Conservation (phyloP, 2,113 vertebrate genomes). For the Neomonachus schauinslandi region DNA sequence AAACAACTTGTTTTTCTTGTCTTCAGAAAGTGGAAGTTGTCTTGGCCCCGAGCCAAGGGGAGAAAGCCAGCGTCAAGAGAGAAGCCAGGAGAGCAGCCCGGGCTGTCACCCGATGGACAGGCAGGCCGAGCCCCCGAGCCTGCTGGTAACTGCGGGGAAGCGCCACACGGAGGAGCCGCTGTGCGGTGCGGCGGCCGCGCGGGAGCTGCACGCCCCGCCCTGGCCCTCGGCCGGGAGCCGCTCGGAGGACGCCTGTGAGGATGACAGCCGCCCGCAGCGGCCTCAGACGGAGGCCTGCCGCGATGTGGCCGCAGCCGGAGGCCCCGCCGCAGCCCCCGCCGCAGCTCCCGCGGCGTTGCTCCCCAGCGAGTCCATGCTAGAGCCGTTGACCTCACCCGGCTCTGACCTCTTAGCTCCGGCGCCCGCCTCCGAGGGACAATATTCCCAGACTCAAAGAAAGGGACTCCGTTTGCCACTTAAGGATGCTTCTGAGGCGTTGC, state of each 20-base stretch:
- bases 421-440: conserved; percentile 67
- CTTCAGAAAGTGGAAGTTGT: conserved; percentile 83
- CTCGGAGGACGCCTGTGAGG: conserved; percentile 70
- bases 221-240: conserved; percentile 74
- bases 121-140: conserved; percentile 54
- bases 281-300: conserved; percentile 75
- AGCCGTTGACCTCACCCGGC: conserved; percentile 73
- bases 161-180: conserved; percentile 84
- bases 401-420: conserved; percentile 69
- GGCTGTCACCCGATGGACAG: conserved; percentile 44
- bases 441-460: conserved; percentile 74
- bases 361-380: conserved; percentile 73
- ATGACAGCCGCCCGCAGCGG: conserved; percentile 69
- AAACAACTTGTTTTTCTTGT: conserved; percentile 79
- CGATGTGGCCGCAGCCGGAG: conserved; percentile 75
- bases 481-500: conserved; percentile 65
- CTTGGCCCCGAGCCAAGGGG: conserved; percentile 74
- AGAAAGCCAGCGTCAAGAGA: conserved; percentile 63
- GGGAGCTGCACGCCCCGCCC: conserved; percentile 83
- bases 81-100: conserved; percentile 29
- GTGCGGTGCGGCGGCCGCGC: conserved; percentile 64
- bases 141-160: conserved; percentile 66
- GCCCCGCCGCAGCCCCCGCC: conserved; percentile 33
- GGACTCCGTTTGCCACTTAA: conserved; percentile 74
- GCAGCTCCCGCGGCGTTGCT: conserved; percentile 27